phyloP scores from a whole-genome alignment of 2,797 vertebrate genomes.

The Harpagifer antarcticus region DNA sequence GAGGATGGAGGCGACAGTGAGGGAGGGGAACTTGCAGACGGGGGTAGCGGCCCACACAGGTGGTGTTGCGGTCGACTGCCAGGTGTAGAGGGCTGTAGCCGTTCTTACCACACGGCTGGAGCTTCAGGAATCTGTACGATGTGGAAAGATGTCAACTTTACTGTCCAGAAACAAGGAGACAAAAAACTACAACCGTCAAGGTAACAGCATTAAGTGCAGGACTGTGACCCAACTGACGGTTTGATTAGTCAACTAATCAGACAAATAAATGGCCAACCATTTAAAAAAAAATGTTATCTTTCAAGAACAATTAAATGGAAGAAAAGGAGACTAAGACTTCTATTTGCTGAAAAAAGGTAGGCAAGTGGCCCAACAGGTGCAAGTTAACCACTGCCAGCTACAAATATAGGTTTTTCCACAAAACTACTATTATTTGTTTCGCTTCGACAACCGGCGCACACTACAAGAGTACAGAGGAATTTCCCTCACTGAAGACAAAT shows the following conservation, averaged over 20 bases:
- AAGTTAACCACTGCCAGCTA: neutral
- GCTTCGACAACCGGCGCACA: no score
- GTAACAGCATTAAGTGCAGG: neutral
- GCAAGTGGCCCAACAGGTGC: neutral
- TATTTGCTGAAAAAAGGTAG: neutral
- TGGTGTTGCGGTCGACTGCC: slow-evolving; percentile 97
- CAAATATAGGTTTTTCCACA: neutral
- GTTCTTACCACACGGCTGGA: slow-evolving; percentile 95
- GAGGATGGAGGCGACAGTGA: slow-evolving; percentile 94
- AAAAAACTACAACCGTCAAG: neutral
- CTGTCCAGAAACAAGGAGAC: neutral
- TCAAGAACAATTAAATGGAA: no score
- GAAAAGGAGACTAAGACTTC: neutral
- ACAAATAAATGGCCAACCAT: no score
- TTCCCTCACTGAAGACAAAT: neutral
- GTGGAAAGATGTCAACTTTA: neutral
- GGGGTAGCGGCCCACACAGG: slow-evolving; percentile 98
- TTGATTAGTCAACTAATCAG: no score
- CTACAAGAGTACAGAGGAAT: neutral
- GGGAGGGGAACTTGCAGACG: slow-evolving; percentile 98
- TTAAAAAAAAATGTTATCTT: no score
- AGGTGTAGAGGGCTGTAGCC: slow-evolving; percentile 97
- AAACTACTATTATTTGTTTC: neutral
- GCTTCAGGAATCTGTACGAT: slow-evolving; percentile 90
- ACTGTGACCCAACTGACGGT: neutral